Evolutionary conservation across 2,113 vertebrate genomes (phyloP).

Genomic region (Ceyx melanurus): DNA sequence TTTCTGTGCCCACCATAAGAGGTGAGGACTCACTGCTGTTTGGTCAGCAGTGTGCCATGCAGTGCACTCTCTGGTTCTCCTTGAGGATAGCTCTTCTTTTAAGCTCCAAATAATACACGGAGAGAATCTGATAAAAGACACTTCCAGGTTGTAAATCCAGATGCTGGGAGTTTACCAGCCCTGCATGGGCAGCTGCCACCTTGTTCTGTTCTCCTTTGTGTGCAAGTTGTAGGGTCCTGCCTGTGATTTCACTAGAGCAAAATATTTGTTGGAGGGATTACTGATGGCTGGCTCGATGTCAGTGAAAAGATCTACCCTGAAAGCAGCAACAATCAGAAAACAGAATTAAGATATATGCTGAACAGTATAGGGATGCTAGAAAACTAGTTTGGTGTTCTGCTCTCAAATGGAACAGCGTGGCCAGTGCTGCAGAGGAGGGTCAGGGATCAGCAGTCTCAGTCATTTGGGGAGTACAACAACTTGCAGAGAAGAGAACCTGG

Average conservation of each 20-base stretch:
- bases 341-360: background rate
- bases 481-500: background rate
- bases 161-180: background rate
- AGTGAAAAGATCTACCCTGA: constrained; percentile 34
- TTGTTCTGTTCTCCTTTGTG: background rate
- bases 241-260: background rate
- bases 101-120: background rate
- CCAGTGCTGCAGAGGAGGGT: background rate
- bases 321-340: constrained; percentile 29
- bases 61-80: background rate
- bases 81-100: background rate
- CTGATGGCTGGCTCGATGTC: constrained; percentile 15
- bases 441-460: background rate
- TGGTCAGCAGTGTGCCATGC: background rate
- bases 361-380: background rate
- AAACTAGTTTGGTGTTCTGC: background rate
- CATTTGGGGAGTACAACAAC: background rate
- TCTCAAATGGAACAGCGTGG: background rate
- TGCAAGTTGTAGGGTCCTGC: background rate
- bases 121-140: background rate
- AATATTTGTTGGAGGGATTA: constrained; percentile 33
- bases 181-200: background rate
- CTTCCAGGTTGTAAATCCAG: background rate
- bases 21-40: background rate
- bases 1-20: background rate